Evolutionary conservation across 1,140 invertebrate species (phyloP), one percentile per base, ranked within the genome.

Genomic region (Colletes latitarsis): DNA sequence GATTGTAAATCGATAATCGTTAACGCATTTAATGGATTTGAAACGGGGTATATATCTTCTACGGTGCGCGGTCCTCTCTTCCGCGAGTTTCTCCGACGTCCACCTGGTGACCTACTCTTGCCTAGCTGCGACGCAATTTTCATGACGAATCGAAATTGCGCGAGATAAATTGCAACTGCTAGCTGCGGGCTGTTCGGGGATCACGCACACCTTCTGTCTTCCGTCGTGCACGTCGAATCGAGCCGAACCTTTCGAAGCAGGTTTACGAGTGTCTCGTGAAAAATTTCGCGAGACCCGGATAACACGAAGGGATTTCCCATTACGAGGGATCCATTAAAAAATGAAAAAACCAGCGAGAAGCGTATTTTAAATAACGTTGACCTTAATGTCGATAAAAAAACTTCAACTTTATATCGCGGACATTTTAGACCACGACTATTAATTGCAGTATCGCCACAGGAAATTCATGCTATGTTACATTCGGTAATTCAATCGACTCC

Each of bases 151-250:
- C 43, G 64, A 46, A 67, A 67, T n/a, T n/a, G 41, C 0, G 43
- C 64, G 43, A 67, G 64, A 67, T 67, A 67, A 67, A 67, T 67
- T 46, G 64, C 64, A 43, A 66, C 41, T 66, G n/a, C 64, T 46
- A 9, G 43, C 43, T 21, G n/a, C 64, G 43, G 64, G 64, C 41
- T 66, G 43, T 66, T 66, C 43, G 9, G 43, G 43, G 64, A 66
- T 43, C 64, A 4, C 4, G 64, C n/a, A 67, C 19, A 10, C 43
- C 41, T 30, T 41, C 60, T 6, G 43, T 67, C 19, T 15, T 67
- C 12, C 43, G 64, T 67, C 63, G 46, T 66, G 3, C 64, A 52
- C n/a, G 43, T 10, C 64, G 49, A 67, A 67, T 52, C 64, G 64
- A 49, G 64, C 30, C 43, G 43, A 49, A 49, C 43, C 43, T 49